phyloP scores from a whole-genome alignment of 2,888 invertebrate genomes.

The Lagria hirta region DNA sequence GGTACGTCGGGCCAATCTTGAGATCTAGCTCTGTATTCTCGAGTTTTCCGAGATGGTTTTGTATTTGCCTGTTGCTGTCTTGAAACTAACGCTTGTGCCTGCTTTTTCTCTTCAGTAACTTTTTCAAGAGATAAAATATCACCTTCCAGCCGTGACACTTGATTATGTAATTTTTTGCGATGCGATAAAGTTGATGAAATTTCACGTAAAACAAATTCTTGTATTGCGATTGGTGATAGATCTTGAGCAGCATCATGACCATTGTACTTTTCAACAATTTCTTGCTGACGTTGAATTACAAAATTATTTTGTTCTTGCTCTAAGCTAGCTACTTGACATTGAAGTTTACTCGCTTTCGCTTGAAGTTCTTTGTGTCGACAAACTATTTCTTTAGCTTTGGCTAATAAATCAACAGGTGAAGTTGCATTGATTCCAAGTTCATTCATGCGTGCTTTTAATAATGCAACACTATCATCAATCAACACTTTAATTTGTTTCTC shows the following conservation, averaged over 20 bases:
- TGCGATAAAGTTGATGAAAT: slow-evolving; percentile 82
- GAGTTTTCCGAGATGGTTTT: slow-evolving; percentile 60
- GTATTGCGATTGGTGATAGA: slow-evolving; percentile 68
- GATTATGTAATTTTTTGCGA: slow-evolving; percentile 80
- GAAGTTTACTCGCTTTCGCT: slow-evolving; percentile 82
- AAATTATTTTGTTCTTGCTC: slow-evolving; percentile 77
- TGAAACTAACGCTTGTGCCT: slow-evolving; percentile 43
- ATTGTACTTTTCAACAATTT: slow-evolving; percentile 72
- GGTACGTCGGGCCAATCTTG: slow-evolving; percentile 93
- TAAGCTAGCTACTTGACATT: slow-evolving; percentile 75
- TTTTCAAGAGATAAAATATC: slow-evolving; percentile 77
- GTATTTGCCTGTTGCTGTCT: slow-evolving; percentile 43
- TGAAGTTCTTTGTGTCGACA: slow-evolving; percentile 90
- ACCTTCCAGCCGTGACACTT: slow-evolving; percentile 76
- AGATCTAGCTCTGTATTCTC: slow-evolving; percentile 76
- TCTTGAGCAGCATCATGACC: slow-evolving; percentile 61
- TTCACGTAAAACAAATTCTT: slow-evolving; percentile 82
- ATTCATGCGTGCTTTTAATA: slow-evolving; percentile 85
- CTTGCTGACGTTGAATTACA: slow-evolving; percentile 72
- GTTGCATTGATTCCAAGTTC: slow-evolving; percentile 88
- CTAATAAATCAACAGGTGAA: slow-evolving; percentile 80
- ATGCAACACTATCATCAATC: slow-evolving; percentile 87
- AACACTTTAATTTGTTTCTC: slow-evolving; percentile 91
- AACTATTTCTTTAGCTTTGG: slow-evolving; percentile 90
- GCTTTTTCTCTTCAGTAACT: slow-evolving; percentile 65